A percentile compares a stretch with the other conserved stretches of the same genome.
phyloP scores from a whole-genome alignment of 2,888 invertebrate species.

The Phlogophora meticulosa region DNA sequence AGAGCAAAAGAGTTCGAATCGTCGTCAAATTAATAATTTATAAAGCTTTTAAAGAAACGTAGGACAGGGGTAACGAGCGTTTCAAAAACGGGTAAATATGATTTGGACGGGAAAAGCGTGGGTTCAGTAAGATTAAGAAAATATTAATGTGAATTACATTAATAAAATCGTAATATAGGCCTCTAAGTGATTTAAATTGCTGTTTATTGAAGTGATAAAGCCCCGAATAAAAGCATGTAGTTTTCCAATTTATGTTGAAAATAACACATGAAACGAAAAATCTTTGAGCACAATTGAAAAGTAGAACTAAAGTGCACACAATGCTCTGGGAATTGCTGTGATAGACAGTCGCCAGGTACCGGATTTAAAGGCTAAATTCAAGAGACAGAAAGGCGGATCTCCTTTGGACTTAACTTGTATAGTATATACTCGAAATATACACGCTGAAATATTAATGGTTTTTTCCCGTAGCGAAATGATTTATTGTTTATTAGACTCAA shows the following conservation, averaged over 20 bases:
- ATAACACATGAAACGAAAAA: too few relatives aligned
- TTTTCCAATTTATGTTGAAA: neutral
- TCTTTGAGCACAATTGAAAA: too few relatives aligned
- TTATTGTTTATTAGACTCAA: too few relatives aligned
- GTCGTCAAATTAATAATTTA: constrained; percentile 83
- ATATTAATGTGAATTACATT: neutral
- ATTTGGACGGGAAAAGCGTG: neutral
- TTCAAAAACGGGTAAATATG: constrained; percentile 69
- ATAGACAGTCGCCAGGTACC: too few relatives aligned
- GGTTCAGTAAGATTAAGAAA: constrained; percentile 5
- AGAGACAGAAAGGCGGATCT: too few relatives aligned
- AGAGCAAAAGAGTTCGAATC: constrained; percentile 76
- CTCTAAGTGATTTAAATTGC: neutral
- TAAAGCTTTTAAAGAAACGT: constrained; percentile 80
- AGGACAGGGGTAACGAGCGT: constrained; percentile 74
- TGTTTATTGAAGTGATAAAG: neutral
- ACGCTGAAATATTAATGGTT: too few relatives aligned
- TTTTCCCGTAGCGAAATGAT: too few relatives aligned
- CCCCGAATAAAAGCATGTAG: neutral
- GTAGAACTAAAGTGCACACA: too few relatives aligned
- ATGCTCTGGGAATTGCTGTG: too few relatives aligned
- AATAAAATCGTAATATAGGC: neutral
- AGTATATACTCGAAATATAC: too few relatives aligned
- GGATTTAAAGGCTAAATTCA: too few relatives aligned
- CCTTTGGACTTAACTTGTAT: too few relatives aligned